Base-by-base conservation (phyloP, 2,113 vertebrate genomes). In the Plectropomus leopardus region DNA sequence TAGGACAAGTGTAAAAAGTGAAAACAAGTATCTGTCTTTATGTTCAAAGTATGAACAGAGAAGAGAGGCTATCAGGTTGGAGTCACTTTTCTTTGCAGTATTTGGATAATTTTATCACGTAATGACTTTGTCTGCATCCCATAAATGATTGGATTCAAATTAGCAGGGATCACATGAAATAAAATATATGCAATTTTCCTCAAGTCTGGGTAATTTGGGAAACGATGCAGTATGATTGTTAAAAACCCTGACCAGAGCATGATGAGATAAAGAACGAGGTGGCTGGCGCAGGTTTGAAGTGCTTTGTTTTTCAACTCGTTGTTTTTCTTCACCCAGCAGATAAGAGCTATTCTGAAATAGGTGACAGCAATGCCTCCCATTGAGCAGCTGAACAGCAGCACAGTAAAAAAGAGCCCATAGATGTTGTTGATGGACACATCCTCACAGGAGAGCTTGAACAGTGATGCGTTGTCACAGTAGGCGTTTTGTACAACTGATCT, bases 381-480 rank as follows among this genome's bases (percentile, higher is more conserved):
- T 0, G 92, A 93, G n/a, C 76, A 90, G 6, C 60, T 17, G n/a
- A 90, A 91, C n/a, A 93, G 66, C 68, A 92, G 47, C 30, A 90
- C 89, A 1, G 92, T 91, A 78, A 92, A 90, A 76, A 92, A 78
- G 10, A 93, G 89, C 1, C 92, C 92, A 32, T 92, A 93, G 54
- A 92, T 87, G 32, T 93, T 92, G 30, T 91, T 93, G 47, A 93
- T 72, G 14, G 85, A 85, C 42, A 88, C 84, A 2, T 92, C 59
- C 1, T 91, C 89, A 30, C 92, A 93, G 0, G 92, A 92, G 2
- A 93, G 84, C 67, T 92, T 92, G 74, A 93, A 93, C 64, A 93
- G 65, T 0, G 92, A 88, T 1, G 91, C 80, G 5, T 92, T 93
- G 76, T 92, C 90, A 72, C 92, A 93, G 3, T 73, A 92, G 28